Base-by-base conservation (phyloP, 2,113 vertebrate species). In the Ageneiosus marmoratus region DNA sequence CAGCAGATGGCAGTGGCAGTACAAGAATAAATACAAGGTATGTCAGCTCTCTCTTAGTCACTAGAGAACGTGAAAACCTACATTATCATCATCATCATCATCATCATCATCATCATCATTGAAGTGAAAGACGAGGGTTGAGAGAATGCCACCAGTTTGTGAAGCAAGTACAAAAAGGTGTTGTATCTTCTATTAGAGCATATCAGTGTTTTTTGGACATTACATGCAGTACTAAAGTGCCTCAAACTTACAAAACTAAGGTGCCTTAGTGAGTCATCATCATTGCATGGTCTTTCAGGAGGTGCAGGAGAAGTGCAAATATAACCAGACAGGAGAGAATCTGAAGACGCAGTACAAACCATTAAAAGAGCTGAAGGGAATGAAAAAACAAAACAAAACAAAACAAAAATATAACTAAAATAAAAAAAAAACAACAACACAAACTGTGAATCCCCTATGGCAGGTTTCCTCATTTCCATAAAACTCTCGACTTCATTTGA, bases 1-100 rank as follows among this genome's bases (percentile, higher is more conserved):
- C 94, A 94, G 92, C 90, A 94, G 94, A 91, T 90, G 93, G 93
- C 93, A 94, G 93, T 93, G 90, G 87, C 13, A 89, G 85, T 90
- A 89, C 91, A 91, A 82, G 60, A 90, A 89, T 88, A 62, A 22
- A 22, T 41, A 10, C 4, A 24, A 76, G 76, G 62, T 53, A 37
- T 46, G 27, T 37, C 2, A 9, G 37, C 48, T 15, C 44, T 70
- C 58, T 27, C 16, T 37, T 34, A 73, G 24, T 55, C 20, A 12
- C 65, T n/a, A 18, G 27, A 20, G 72, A 20, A 51, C 32, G 70
- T 46, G 24, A 72, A 72, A 63, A 55, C 12, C 15, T 67, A 56
- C 76, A 88, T 89, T 81, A 83, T 82, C 89, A 83, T 75, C 90
- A 88, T 90, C 83, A 83, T 82, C 89, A 83, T 75, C 90, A 88